Evolutionary conservation across 2,888 invertebrate species (phyloP).

Genomic region (Limnephilus lunatus): DNA sequence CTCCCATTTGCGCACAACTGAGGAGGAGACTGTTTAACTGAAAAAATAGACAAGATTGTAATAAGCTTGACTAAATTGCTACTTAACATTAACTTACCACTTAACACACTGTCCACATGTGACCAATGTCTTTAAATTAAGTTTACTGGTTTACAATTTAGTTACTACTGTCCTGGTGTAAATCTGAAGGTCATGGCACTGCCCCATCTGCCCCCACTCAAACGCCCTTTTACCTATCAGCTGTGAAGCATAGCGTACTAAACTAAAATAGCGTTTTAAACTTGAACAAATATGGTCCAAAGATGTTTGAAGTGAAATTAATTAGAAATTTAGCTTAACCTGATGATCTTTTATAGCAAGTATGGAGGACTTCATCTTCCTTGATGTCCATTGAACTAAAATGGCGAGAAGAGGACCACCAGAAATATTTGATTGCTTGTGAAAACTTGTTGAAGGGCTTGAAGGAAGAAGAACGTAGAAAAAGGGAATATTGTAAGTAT

Average conservation of each 20-base stretch:
- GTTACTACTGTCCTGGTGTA: background rate
- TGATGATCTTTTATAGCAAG: background rate
- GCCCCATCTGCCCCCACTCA: background rate
- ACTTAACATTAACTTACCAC: no score
- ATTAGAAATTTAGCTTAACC: background rate
- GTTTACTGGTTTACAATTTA: background rate
- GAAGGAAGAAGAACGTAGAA: background rate
- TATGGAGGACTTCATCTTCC: conserved; percentile 39
- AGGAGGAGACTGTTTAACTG: no score
- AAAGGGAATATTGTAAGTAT: conserved; percentile 38
- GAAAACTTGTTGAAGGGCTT: conserved; percentile 12
- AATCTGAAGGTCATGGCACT: background rate
- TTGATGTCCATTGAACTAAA: conserved; percentile 47
- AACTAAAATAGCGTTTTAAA: background rate
- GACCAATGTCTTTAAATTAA: no score
- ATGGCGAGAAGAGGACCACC: conserved; percentile 4
- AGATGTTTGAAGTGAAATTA: background rate
- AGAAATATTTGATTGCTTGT: conserved; percentile 36
- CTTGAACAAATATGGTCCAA: background rate
- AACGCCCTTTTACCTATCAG: background rate
- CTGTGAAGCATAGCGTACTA: background rate
- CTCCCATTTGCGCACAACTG: no score
- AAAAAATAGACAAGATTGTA: no score
- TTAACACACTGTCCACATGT: no score
- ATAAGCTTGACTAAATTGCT: no score